These are phyloP conservation scores for Antheraea pernyi DNA, from an alignment of 1,140 invertebrate species.

Conservation along the genomic window DNA sequence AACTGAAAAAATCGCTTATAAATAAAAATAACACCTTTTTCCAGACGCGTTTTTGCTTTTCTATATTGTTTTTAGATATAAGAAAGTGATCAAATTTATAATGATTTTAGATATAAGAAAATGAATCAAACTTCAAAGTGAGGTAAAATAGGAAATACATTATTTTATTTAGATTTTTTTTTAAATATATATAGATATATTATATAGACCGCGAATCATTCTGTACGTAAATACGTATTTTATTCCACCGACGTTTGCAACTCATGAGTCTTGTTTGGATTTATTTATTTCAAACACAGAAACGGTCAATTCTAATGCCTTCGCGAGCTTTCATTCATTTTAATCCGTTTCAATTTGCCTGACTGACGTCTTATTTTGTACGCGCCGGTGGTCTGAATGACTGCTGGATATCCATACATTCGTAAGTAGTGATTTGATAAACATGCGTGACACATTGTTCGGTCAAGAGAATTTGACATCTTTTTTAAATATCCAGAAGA, in stretches of 20 bases:
- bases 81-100: too few relatives aligned
- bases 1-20: too few relatives aligned
- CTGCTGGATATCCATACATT: constrained; percentile 10
- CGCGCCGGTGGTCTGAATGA: constrained; percentile 54
- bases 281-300: constrained; percentile 61
- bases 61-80: too few relatives aligned
- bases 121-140: too few relatives aligned
- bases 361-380: constrained; percentile 66
- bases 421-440: neutral
- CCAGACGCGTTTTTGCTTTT: too few relatives aligned
- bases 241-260: constrained; percentile 24
- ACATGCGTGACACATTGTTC: constrained; percentile 3
- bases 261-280: constrained; percentile 35
- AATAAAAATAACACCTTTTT: too few relatives aligned
- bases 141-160: too few relatives aligned
- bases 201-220: constrained; percentile 8
- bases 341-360: constrained; percentile 64
- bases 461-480: neutral
- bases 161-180: too few relatives aligned
- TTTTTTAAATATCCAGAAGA: neutral
- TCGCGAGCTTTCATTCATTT: constrained; percentile 51
- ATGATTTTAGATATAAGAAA: too few relatives aligned
- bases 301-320: constrained; percentile 57
- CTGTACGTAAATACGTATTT: constrained; percentile 14
- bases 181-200: too few relatives aligned